A percentile compares a stretch with the other conserved stretches of the same genome.
Conservation (phyloP, 2,113 vertebrate genomes). For the Eretmochelys imbricata region DNA sequence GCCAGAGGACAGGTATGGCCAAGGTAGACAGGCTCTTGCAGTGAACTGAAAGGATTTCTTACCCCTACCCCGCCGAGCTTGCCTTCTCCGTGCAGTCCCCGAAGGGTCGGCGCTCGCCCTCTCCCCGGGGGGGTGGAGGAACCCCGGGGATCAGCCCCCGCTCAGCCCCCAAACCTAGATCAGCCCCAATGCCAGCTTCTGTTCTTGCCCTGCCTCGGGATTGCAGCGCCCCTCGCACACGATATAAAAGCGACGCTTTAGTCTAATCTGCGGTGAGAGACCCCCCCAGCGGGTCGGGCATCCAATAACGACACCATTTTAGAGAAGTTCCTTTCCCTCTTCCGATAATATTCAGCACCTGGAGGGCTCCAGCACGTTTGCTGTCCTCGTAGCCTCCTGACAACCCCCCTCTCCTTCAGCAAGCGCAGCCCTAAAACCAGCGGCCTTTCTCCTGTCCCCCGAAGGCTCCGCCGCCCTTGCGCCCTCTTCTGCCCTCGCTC, state of each 20-base stretch:
- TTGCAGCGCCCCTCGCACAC: no score
- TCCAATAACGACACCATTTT: not conserved
- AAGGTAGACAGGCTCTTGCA: not conserved
- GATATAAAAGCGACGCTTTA: no score
- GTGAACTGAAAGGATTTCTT: not conserved
- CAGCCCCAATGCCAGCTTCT: not conserved
- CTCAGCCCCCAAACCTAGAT: not conserved
- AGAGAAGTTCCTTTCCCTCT: not conserved
- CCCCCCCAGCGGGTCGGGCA: not conserved
- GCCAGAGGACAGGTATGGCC: no score
- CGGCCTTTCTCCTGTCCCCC: not conserved
- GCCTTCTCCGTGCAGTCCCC: not conserved
- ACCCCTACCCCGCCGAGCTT: not conserved
- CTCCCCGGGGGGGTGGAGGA: not conserved
- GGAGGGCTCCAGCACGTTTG: not conserved
- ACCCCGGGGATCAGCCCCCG: not conserved
- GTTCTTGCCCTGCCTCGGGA: not conserved
- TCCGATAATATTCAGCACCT: not conserved
- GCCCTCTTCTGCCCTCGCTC: not conserved
- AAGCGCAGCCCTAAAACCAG: not conserved
- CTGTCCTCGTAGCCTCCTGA: not conserved
- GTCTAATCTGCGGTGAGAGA: not conserved
- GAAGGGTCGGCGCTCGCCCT: not conserved
- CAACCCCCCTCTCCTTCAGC: not conserved
- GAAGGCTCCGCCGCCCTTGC: not conserved